These are phyloP conservation scores for Aspidapion aeneum DNA, from an alignment of 2,888 invertebrate species.

Conservation along the genomic window DNA sequence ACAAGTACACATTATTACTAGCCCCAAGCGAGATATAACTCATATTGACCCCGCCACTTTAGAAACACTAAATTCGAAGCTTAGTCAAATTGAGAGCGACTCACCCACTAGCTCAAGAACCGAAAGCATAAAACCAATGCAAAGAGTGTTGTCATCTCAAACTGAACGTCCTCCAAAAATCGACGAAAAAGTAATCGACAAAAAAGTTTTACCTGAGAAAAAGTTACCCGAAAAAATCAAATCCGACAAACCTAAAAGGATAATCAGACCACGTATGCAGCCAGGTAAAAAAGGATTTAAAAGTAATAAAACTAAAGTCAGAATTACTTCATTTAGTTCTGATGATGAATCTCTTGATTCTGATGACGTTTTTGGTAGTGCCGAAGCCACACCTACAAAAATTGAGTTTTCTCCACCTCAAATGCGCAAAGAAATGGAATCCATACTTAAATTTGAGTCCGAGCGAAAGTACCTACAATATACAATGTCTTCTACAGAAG, in stretches of 20 bases:
- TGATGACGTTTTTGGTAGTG: slow-evolving; percentile 73
- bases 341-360: slow-evolving; percentile 75
- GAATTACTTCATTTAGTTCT: slow-evolving; percentile 73
- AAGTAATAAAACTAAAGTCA: slow-evolving; percentile 62
- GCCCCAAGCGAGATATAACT: slow-evolving; percentile 69
- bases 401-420: slow-evolving; percentile 74
- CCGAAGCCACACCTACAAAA: slow-evolving; percentile 68
- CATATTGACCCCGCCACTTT: slow-evolving; percentile 64
- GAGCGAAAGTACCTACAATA: slow-evolving; percentile 59
- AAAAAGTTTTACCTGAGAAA: slow-evolving; percentile 20
- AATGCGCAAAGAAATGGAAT: slow-evolving; percentile 71
- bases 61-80: slow-evolving; percentile 67
- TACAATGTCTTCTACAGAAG: slow-evolving; percentile 72
- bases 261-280: slow-evolving; percentile 60
- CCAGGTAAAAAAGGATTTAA: slow-evolving; percentile 58
- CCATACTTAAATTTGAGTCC: slow-evolving; percentile 68
- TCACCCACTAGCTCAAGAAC: slow-evolving; percentile 72
- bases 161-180: slow-evolving; percentile 26
- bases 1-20: slow-evolving; percentile 60
- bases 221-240: slow-evolving; percentile 53
- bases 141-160: slow-evolving; percentile 31
- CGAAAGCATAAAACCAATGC: slow-evolving; percentile 56
- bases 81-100: slow-evolving; percentile 74
- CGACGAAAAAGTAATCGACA: slow-evolving; percentile 33
- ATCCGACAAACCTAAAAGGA: slow-evolving; percentile 61